Evolutionary conservation across 2,888 invertebrate genomes (phyloP).

Genomic region (Siphonodentalium dalli): DNA sequence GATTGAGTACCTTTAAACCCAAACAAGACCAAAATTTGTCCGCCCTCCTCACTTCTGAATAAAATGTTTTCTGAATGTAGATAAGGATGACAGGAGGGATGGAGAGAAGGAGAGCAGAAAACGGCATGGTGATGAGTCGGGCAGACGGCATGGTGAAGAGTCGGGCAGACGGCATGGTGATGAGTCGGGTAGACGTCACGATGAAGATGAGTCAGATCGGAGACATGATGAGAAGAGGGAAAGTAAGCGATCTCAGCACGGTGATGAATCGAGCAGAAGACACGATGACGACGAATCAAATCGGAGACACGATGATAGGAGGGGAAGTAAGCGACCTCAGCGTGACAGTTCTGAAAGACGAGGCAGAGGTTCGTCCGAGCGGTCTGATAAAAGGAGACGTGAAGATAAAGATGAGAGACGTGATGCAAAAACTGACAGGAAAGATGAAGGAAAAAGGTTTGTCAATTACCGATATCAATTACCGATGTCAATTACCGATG

Average conservation of each 20-base stretch:
- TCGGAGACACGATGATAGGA: slow-evolving; percentile 3
- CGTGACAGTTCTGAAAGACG: background rate
- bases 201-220: slow-evolving; percentile 1
- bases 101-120: background rate
- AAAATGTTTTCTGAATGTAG: too few relatives aligned
- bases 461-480: too few relatives aligned
- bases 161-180: slow-evolving; percentile 6
- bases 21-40: too few relatives aligned
- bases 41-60: too few relatives aligned
- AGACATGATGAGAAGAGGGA: slow-evolving; percentile 3
- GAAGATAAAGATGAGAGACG: slow-evolving; percentile 8
- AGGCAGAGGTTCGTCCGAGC: slow-evolving; percentile 1
- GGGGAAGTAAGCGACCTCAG: background rate
- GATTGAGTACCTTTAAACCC: too few relatives aligned
- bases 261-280: slow-evolving; percentile 3
- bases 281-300: too few relatives aligned
- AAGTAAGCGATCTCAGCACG: slow-evolving; percentile 1
- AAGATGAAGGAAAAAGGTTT: slow-evolving; percentile 7
- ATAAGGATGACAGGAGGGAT: background rate
- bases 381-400: background rate
- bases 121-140: background rate
- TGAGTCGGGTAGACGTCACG: slow-evolving; percentile 13
- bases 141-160: slow-evolving; percentile 10
- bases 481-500: too few relatives aligned
- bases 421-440: slow-evolving; percentile 3